These are phyloP conservation scores for Diachasmimorpha longicaudata DNA, from an alignment of 1,140 invertebrate genomes.

Conservation along the genomic window DNA sequence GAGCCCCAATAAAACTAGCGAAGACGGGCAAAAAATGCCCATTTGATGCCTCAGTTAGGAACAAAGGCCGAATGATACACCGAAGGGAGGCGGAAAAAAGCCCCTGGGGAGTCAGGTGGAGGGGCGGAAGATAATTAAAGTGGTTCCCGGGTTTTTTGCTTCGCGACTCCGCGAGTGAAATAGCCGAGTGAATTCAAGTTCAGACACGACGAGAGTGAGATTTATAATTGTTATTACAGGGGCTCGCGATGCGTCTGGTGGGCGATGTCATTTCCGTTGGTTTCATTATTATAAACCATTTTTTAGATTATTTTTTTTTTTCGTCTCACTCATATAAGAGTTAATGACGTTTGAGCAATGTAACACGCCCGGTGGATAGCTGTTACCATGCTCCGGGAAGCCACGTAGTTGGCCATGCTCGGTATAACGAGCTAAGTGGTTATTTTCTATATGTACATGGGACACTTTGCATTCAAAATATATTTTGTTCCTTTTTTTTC, in stretches of 20 bases:
- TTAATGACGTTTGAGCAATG: slow-evolving; percentile 40
- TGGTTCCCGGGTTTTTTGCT: not conserved
- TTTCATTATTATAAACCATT: slow-evolving; percentile 25
- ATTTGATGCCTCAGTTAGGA: not conserved
- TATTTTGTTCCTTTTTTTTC: not conserved
- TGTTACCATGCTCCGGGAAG: slow-evolving; percentile 62
- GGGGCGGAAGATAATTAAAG: not conserved
- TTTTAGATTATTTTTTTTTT: slow-evolving; percentile 12
- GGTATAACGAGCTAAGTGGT: slow-evolving; percentile 53
- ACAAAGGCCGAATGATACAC: not conserved
- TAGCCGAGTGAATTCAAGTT: not conserved
- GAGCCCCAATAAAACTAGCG: not conserved
- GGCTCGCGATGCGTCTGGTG: not conserved
- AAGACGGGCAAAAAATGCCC: not conserved
- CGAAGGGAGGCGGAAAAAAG: not conserved
- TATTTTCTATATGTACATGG: slow-evolving; percentile 12
- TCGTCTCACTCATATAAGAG: not conserved
- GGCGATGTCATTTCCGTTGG: slow-evolving; percentile 19
- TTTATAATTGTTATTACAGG: not conserved
- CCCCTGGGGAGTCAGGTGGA: not conserved
- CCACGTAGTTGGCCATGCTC: slow-evolving; percentile 60
- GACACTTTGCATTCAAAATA: not conserved
- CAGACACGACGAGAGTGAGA: slow-evolving; percentile 4
- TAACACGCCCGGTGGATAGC: slow-evolving; percentile 42
- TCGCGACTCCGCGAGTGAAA: not conserved